Conservation (phyloP, 2,113 vertebrate species). For the Ageneiosus marmoratus region DNA sequence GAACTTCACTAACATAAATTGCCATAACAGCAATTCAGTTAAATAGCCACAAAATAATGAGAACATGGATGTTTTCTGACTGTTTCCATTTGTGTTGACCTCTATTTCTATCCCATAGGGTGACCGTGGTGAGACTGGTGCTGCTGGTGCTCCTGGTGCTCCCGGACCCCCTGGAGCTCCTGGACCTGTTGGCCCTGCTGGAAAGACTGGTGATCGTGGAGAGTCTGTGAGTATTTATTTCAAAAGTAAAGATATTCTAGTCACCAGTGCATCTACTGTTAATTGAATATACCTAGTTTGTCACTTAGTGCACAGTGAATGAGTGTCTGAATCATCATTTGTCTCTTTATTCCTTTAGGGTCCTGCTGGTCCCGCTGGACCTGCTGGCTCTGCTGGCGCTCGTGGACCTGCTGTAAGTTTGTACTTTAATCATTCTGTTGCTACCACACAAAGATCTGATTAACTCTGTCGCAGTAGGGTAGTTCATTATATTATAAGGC, state of each 20-base stretch:
- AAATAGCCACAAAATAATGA: background rate
- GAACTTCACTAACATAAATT: constrained; percentile 49
- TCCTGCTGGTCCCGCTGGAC: constrained; percentile 85
- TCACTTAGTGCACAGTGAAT: background rate
- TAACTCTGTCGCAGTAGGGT: background rate
- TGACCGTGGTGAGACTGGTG: constrained; percentile 89
- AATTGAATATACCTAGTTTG: background rate
- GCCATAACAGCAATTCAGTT: background rate
- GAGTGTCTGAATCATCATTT: background rate
- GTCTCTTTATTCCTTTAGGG: constrained; percentile 74
- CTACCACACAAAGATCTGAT: background rate
- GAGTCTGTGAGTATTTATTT: constrained; percentile 83
- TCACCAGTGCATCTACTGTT: background rate
- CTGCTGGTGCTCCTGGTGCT: constrained; percentile 85
- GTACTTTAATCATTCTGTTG: background rate
- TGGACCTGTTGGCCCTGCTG: constrained; percentile 90
- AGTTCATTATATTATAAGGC: background rate
- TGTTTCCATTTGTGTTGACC: background rate
- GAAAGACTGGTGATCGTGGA: constrained; percentile 94
- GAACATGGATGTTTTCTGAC: background rate
- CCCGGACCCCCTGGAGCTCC: constrained; percentile 93
- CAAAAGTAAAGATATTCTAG: background rate
- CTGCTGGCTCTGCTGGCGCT: constrained; percentile 86
- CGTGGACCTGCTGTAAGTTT: constrained; percentile 89
- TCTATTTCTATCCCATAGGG: constrained; percentile 71